Evolutionary conservation across 2,113 vertebrate genomes (phyloP), one percentile per base, ranked within the genome.

Genomic region (Euleptes europaea): DNA sequence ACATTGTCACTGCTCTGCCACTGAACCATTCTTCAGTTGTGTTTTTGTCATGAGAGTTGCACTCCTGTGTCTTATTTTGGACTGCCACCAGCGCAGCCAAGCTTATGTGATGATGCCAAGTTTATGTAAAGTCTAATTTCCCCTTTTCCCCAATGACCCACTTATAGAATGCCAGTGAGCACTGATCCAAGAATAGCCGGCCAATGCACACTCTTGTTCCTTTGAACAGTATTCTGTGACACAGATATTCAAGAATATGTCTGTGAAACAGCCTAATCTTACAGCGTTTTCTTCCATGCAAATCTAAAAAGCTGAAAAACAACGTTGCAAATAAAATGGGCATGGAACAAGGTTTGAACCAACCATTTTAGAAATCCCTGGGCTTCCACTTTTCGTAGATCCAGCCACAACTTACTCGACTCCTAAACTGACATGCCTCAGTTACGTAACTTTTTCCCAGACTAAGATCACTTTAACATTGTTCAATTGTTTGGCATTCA

Each of bases 361-460:
- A 14, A n/a, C 33, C 31, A 51, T 65, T 44, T 33, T 47, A 44
- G 31, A 44, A 42, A 70, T 38, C 13, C 65, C 69, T 31, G 0
- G 57, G 86, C 89, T 79, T 47, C 91, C 69, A 33, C 70, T 89
- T 66, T 89, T 69, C 90, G 75, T 84, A 89, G 69, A 26, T 66
- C 65, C 40, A 47, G 60, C 40, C 89, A 65, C 13, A 86, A 82
- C 11, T 31, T 71, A 65, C 70, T 81, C 82, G 49, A 78, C 5
- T 49, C 1, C 84, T 63, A 80, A 90, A 78, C 0, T 83, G 67
- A 21, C 76, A 60, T 14, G 54, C 92, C 88, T 86, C 88, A 88
- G 73, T 97, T 97, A 95, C 86, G 78, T 94, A 96, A 96, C 92
- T 95, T 88, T 65, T 80, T 83, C 87, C n/a, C 94, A 95, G 75